phyloP scores from a whole-genome alignment of 1,140 invertebrate genomes.

The Philaenus spumarius region DNA sequence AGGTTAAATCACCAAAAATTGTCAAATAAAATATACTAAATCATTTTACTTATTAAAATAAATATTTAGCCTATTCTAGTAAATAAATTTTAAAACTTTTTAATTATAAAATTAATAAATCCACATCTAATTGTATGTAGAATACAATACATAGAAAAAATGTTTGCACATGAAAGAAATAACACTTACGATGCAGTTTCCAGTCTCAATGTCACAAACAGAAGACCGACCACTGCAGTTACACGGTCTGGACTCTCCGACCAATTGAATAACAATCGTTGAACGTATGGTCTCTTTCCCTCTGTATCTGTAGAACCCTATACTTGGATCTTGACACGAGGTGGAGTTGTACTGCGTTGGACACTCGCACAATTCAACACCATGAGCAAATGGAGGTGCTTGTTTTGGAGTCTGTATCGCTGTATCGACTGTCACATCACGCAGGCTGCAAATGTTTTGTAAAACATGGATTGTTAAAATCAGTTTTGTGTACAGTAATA shows the following conservation, averaged over 20 bases:
- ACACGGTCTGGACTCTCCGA: conserved; percentile 75
- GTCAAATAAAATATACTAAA: background rate
- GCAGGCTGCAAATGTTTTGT: no score
- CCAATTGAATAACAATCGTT: conserved; percentile 64
- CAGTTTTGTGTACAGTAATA: no score
- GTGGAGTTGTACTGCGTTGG: conserved; percentile 67
- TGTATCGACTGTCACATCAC: conserved; percentile 75
- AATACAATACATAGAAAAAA: no score
- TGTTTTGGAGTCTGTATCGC: conserved; percentile 57
- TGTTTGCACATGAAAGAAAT: conserved; percentile 2
- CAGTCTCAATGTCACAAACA: conserved; percentile 76
- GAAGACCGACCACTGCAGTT: conserved; percentile 73
- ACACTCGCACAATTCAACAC: conserved; percentile 86
- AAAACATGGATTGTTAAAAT: no score
- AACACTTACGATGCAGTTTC: conserved; percentile 67
- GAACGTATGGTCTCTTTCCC: conserved; percentile 39
- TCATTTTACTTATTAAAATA: no score
- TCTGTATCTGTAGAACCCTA: conserved; percentile 72
- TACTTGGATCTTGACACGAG: conserved; percentile 81
- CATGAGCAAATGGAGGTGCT: conserved; percentile 56
- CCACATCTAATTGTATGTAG: no score
- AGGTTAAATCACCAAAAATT: background rate
- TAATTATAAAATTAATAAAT: background rate
- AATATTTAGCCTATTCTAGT: background rate
- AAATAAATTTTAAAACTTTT: background rate